Conservation (phyloP, 2,113 vertebrate genomes). For the zebrafish (Danio rerio) region DNA sequence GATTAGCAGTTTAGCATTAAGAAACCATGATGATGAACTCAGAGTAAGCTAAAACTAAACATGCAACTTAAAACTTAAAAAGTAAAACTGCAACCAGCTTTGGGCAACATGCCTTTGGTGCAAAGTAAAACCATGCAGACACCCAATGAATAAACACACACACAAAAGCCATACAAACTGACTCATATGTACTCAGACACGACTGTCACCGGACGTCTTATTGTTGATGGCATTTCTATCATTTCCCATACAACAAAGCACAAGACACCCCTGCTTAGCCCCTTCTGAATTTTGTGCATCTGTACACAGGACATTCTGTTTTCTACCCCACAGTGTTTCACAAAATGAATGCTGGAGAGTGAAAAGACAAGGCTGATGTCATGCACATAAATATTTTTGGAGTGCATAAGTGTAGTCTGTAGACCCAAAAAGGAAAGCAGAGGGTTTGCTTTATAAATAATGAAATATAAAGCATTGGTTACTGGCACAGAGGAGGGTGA, state of each 20-base stretch:
- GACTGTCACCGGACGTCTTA: background rate
- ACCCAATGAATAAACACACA: constrained; percentile 16
- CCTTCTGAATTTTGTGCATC: background rate
- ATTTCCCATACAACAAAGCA: background rate
- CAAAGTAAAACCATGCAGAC: constrained; percentile 26
- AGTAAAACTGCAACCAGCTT: no score
- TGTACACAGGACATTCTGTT: constrained; percentile 17
- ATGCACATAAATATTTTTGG: constrained; percentile 51
- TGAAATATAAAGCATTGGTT: constrained; percentile 50
- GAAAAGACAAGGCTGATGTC: constrained; percentile 42
- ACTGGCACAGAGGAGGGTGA: constrained; percentile 45
- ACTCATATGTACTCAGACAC: constrained; percentile 15
- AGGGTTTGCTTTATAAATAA: constrained; percentile 45
- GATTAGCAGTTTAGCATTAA: no score
- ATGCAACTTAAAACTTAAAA: no score
- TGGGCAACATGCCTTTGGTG: background rate
- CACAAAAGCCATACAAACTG: constrained; percentile 12
- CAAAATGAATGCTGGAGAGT: constrained; percentile 16
- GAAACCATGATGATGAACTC: no score
- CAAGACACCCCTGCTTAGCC: background rate
- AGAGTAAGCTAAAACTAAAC: no score
- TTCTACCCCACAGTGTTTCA: background rate
- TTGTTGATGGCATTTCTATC: constrained; percentile 27
- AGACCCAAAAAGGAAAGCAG: constrained; percentile 39
- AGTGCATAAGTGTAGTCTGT: constrained; percentile 36